These are phyloP conservation scores for Macropis europaea DNA, from an alignment of 2,888 invertebrate species.

Conservation along the genomic window DNA sequence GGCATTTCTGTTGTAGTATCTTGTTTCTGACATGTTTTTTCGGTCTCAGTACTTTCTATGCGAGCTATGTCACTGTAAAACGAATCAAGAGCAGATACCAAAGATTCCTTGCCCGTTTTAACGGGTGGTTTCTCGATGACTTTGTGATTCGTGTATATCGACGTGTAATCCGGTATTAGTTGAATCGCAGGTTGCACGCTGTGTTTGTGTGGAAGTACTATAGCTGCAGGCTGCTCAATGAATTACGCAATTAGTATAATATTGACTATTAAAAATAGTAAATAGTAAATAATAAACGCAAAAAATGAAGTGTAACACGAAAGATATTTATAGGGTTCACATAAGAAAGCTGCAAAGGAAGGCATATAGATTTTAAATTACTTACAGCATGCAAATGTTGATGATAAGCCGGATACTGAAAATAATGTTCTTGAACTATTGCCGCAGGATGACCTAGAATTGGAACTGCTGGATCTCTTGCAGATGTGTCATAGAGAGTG, in stretches of 20 bases:
- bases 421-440: conserved; percentile 74
- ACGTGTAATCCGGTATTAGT: conserved; percentile 74
- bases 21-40: conserved; percentile 34
- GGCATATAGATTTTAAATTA: too few species aligned
- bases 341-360: too few species aligned
- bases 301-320: too few species aligned
- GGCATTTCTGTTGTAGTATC: conserved; percentile 17
- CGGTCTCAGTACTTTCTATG: conserved; percentile 77
- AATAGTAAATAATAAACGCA: too few species aligned
- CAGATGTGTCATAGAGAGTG: conserved; percentile 73
- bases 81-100: conserved; percentile 82
- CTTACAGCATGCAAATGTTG: conserved; percentile 75
- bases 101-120: conserved; percentile 72
- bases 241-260: conserved; percentile 8
- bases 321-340: too few species aligned
- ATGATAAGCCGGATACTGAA: conserved; percentile 77
- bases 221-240: conserved; percentile 69
- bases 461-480: conserved; percentile 70
- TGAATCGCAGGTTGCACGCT: conserved; percentile 72
- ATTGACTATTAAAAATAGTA: background rate
- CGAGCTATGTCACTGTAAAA: conserved; percentile 84
- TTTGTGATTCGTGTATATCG: conserved; percentile 74
- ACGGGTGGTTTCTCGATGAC: conserved; percentile 78
- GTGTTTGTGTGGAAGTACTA: conserved; percentile 73
- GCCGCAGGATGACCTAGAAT: conserved; percentile 70